These are phyloP conservation scores for Portunus trituberculatus DNA, from an alignment of 1,140 invertebrate genomes.

Conservation along the genomic window DNA sequence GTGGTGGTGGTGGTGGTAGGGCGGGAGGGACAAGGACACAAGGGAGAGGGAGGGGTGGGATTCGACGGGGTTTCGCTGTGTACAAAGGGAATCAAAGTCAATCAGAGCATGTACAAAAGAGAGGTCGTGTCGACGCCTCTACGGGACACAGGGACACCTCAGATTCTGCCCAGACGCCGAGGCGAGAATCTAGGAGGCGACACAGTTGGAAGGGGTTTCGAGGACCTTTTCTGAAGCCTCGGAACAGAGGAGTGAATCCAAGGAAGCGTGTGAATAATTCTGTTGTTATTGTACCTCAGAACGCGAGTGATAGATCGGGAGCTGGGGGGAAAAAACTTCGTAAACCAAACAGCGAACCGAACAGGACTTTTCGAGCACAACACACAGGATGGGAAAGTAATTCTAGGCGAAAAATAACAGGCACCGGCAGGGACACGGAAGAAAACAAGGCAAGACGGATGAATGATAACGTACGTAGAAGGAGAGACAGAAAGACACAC, in stretches of 20 bases:
- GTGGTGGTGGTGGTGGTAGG: background rate
- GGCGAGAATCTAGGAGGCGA: background rate
- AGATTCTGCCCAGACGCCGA: background rate
- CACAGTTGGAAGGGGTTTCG: background rate
- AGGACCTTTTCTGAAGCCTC: background rate
- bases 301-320: background rate
- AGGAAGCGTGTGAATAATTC: background rate
- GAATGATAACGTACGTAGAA: background rate
- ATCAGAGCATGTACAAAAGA: background rate
- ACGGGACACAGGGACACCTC: background rate
- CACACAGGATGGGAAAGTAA: background rate
- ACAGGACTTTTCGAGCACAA: background rate
- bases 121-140: background rate
- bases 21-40: background rate
- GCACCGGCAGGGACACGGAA: background rate
- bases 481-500: background rate
- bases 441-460: background rate
- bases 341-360: background rate
- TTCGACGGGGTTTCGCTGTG: background rate
- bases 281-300: background rate
- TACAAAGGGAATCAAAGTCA: background rate
- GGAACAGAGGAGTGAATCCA: background rate
- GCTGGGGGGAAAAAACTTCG: background rate
- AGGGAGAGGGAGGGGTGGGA: constrained; percentile 25
- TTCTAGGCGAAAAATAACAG: background rate